Percentiles rank a stretch among this genome's conserved stretches.
Conservation (phyloP, 2,797 vertebrate genomes). For the Ceryle rudis region DNA sequence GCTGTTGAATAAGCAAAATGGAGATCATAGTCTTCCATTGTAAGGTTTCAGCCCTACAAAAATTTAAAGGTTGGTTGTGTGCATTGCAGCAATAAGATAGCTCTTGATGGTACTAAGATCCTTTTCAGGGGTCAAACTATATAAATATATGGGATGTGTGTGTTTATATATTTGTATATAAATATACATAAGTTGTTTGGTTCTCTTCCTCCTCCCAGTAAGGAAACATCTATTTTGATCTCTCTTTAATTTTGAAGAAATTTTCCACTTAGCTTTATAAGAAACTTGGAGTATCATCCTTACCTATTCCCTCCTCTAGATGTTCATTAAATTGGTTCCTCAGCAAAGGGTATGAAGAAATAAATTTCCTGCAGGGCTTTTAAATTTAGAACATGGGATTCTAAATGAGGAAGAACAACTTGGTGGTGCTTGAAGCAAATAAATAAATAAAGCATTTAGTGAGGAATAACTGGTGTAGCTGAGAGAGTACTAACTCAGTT, state of each 20-base stretch:
- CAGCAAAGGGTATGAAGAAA: neutral
- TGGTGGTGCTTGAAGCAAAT: slow-evolving; percentile 8
- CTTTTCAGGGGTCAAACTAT: neutral
- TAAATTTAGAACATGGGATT: neutral
- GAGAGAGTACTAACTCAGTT: slow-evolving; percentile 6
- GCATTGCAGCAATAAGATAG: neutral
- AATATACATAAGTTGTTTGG: neutral
- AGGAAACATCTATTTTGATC: neutral
- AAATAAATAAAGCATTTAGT: slow-evolving; percentile 19
- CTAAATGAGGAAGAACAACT: slow-evolving; percentile 31
- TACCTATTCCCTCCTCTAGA: neutral
- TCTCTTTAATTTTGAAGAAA: neutral
- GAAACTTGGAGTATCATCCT: neutral
- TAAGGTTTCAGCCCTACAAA: neutral
- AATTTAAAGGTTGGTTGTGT: neutral
- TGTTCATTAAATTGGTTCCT: neutral
- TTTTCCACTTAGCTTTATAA: neutral
- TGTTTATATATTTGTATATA: neutral
- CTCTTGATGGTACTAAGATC: neutral
- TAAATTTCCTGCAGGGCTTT: neutral
- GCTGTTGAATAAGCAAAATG: neutral
- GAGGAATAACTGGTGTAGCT: neutral
- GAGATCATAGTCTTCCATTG: neutral
- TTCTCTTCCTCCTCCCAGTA: neutral
- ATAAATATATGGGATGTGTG: neutral